A percentile compares a stretch with the other conserved stretches of the same genome.
Conservation (phyloP, 2,888 invertebrate genomes). For the Orchestes rusci region DNA sequence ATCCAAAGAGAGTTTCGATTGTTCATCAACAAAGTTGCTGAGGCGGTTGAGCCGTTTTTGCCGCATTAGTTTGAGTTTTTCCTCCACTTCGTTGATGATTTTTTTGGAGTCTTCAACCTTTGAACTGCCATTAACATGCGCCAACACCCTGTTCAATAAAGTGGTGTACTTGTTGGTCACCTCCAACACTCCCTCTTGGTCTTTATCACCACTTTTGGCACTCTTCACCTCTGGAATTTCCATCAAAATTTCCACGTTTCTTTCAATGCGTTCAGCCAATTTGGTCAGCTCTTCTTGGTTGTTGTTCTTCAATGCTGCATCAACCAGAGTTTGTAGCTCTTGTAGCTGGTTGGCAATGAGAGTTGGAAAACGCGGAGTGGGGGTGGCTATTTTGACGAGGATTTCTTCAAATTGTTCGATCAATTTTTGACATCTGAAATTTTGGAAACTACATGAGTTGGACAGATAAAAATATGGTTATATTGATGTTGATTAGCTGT, state of each 20-base stretch:
- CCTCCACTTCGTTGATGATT: slow-evolving; percentile 25
- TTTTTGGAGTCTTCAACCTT: background rate
- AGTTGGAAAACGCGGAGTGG: background rate
- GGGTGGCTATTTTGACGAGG: slow-evolving; percentile 16
- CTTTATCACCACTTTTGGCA: slow-evolving; percentile 5
- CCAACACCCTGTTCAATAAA: slow-evolving; percentile 3
- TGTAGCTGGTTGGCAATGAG: slow-evolving; percentile 11
- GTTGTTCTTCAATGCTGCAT: slow-evolving; percentile 10
- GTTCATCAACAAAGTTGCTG: slow-evolving; percentile 22
- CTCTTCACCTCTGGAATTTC: slow-evolving; percentile 18
- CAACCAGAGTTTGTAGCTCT: slow-evolving; percentile 7
- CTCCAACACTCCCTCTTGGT: slow-evolving; percentile 7
- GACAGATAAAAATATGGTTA: too few species aligned
- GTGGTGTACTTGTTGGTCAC: slow-evolving; percentile 8
- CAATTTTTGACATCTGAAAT: too few species aligned
- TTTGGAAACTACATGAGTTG: too few species aligned
- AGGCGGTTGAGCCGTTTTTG: slow-evolving; percentile 25
- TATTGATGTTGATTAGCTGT: too few species aligned
- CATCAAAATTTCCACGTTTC: slow-evolving; percentile 15
- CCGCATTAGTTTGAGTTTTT: slow-evolving; percentile 26
- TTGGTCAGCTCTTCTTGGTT: slow-evolving; percentile 13
- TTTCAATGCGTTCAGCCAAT: slow-evolving; percentile 14
- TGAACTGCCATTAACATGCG: slow-evolving; percentile 6
- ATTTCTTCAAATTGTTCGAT: slow-evolving; percentile 17
- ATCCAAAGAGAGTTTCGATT: slow-evolving; percentile 19